A percentile compares a stretch with the other conserved stretches of the same genome.
Evolutionary conservation across 2,113 vertebrate species (phyloP).

Genomic region (Petrocephalus microphthalmus): DNA sequence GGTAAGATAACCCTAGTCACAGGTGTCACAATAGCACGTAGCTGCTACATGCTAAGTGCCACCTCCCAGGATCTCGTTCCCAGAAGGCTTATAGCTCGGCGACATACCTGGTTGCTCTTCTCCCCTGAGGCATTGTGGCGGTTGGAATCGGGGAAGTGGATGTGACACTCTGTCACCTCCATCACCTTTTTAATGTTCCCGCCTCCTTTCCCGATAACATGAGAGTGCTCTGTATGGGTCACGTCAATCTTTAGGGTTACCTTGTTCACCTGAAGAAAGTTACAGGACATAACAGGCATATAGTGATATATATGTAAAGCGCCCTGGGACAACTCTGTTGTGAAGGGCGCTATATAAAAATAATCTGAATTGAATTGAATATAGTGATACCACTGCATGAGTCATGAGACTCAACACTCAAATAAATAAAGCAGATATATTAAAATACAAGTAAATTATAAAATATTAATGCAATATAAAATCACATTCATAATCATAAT

Average conservation of each 20-base stretch:
- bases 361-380: too few relatives aligned
- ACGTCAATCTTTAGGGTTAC: constrained; percentile 73
- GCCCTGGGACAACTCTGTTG: too few relatives aligned
- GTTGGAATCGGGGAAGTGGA: constrained; percentile 72
- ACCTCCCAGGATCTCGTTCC: too few relatives aligned
- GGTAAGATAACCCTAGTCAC: background rate
- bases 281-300: background rate
- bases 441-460: background rate
- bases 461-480: background rate
- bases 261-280: constrained; percentile 59
- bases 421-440: too few relatives aligned
- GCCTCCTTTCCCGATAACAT: constrained; percentile 72
- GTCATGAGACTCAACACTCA: background rate
- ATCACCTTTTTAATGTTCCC: constrained; percentile 73
- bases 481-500: background rate
- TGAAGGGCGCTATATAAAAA: too few relatives aligned
- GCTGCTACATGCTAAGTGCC: background rate
- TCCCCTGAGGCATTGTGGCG: constrained; percentile 59
- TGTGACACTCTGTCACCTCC: constrained; percentile 69
- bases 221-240: constrained; percentile 67
- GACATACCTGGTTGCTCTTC: constrained; percentile 69
- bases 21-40: background rate
- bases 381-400: background rate
- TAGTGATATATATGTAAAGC: too few relatives aligned
- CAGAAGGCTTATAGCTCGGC: background rate